Base-by-base conservation (phyloP, 2,797 vertebrate genomes). In the Ptychadena robeensis region DNA sequence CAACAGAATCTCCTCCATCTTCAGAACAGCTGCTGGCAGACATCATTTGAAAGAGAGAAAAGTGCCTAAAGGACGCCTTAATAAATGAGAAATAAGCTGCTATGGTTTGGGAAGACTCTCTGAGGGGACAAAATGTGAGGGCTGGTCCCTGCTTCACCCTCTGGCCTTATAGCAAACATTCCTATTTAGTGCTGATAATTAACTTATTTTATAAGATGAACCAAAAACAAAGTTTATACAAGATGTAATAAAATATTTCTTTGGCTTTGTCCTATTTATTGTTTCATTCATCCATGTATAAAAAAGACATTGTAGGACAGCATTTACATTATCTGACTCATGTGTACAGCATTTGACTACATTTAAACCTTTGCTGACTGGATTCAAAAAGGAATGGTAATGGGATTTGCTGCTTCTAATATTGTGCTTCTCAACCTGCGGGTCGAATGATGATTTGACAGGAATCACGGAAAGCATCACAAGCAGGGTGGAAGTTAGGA, bases 141-240 rank as follows among this genome's bases (percentile, higher is more conserved):
- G 82, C 75, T 59, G 74, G 82, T 37, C 75, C 82, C 34, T 35
- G 32, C 30, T 35, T 22, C n/a, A 18, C n/a, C 38, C 2, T 59
- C 15, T 65, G 61, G 14, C 14, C 9, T 40, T 25, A 4, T 27
- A 9, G 2, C 27, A 37, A 80, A 65, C 7, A 6, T 12, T 2
- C 2, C 48, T 27, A 5, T 37, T 9, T 4, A 6, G 48, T 69
- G 31, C 48, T 79, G 11, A n/a, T 78, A 82, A 67, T 0, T 82
- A 82, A 67, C 1, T 82, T 82, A 74, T 82, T 82, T 68, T 25
- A 67, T 74, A 67, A 48, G 12, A 68, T 8, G 9, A n/a, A 1
- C 31, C 14, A 78, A 44, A 25, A 28, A 10, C 30, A 40, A 53
- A 2, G 27, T 68, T 77, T 48, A 34, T 25, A 25, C 9, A 31